Conservation (phyloP, 2,888 invertebrate species). For the Nemoura dubitans region DNA sequence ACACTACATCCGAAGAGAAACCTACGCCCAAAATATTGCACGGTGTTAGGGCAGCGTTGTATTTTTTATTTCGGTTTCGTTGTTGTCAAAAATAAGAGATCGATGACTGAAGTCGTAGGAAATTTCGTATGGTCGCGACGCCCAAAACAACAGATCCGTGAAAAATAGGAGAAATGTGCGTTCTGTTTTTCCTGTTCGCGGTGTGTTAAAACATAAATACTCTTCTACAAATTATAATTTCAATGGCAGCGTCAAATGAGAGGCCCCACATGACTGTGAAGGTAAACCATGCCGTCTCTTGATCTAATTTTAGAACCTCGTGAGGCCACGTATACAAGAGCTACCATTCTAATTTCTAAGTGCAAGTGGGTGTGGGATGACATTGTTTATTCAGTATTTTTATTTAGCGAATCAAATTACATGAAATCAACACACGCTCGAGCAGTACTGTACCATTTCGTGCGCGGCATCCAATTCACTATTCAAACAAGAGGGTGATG, state of each 20-base stretch:
- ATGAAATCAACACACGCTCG: neutral
- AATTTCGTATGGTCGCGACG: neutral
- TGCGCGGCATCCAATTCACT: neutral
- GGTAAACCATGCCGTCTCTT: neutral
- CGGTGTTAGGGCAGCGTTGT: neutral
- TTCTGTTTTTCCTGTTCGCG: neutral
- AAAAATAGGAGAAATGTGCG: neutral
- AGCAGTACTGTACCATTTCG: neutral
- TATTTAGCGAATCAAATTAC: neutral
- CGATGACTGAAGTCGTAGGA: neutral
- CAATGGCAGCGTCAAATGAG: neutral
- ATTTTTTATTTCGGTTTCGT: neutral
- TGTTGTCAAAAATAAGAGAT: constrained; percentile 7
- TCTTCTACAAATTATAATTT: neutral
- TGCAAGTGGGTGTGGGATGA: neutral
- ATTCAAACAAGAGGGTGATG: neutral
- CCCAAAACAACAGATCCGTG: neutral
- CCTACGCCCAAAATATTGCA: constrained; percentile 4
- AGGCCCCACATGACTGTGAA: neutral
- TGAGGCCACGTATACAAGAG: neutral
- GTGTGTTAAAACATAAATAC: neutral
- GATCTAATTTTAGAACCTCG: neutral
- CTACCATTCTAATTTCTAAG: neutral
- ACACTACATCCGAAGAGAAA: neutral
- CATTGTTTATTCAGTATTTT: neutral